phyloP scores from a whole-genome alignment of 2,888 invertebrate genomes.

The Clivina fossor region DNA sequence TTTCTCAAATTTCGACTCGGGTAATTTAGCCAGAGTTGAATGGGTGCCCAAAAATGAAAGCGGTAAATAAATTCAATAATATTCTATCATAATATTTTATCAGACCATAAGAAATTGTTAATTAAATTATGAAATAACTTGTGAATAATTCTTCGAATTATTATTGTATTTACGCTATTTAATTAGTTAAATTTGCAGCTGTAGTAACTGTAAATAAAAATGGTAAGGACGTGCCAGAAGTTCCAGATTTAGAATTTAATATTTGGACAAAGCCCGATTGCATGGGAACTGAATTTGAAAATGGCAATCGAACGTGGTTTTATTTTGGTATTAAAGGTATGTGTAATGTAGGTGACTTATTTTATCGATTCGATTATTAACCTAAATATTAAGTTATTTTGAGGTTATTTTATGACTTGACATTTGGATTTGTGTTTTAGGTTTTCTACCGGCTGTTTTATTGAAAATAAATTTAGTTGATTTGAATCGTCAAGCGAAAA shows the following conservation, averaged over 20 bases:
- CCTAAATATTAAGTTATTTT: neutral
- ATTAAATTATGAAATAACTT: neutral
- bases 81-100: neutral
- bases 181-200: neutral
- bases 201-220: constrained; percentile 36
- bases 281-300: constrained; percentile 82
- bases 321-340: constrained; percentile 76
- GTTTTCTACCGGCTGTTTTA: constrained; percentile 57
- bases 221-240: constrained; percentile 51
- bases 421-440: constrained; percentile 43
- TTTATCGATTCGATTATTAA: too few species aligned
- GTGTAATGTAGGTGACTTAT: too few species aligned
- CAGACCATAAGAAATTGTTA: neutral
- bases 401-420: neutral
- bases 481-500: constrained; percentile 85
- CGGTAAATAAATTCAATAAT: constrained; percentile 56
- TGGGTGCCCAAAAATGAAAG: constrained; percentile 64
- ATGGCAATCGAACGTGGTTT: constrained; percentile 91
- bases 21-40: constrained; percentile 83
- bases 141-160: too few species aligned
- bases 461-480: constrained; percentile 84
- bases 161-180: neutral
- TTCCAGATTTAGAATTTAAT: constrained; percentile 79
- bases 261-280: constrained; percentile 91
- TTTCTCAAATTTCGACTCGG: constrained; percentile 87